These are phyloP conservation scores for Cladorhizidae sp. DNA, from an alignment of 37 sponge, comb jelly and placozoan species.

Conservation along the genomic window DNA sequence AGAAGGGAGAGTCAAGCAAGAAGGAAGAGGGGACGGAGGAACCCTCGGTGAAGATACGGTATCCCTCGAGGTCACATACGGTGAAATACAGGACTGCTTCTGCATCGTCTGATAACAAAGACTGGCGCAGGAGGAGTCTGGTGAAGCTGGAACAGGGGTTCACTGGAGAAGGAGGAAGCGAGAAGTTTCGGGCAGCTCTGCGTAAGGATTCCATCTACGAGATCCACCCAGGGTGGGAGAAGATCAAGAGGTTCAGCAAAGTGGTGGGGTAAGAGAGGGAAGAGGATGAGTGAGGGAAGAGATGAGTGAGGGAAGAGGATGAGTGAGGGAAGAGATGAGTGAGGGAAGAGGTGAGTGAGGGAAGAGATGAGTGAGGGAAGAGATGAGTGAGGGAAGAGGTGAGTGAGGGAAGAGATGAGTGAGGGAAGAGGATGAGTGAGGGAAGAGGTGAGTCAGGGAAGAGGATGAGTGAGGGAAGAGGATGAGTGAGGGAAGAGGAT, in stretches of 20 bases:
- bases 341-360: too few relatives aligned
- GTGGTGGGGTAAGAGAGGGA: conserved; percentile 72
- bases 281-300: too few relatives aligned
- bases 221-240: conserved; percentile 86
- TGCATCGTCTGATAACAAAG: not conserved
- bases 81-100: not conserved
- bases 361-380: too few relatives aligned
- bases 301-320: too few relatives aligned
- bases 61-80: not conserved
- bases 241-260: conserved; percentile 37
- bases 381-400: too few relatives aligned
- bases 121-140: conserved; percentile 40
- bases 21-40: conserved; percentile 15
- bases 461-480: too few relatives aligned
- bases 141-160: conserved; percentile 26
- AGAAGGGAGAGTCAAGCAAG: too few relatives aligned
- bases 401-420: too few relatives aligned
- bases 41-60: not conserved
- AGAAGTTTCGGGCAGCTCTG: conserved; percentile 51
- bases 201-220: conserved; percentile 58
- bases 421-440: too few relatives aligned
- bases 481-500: too few relatives aligned
- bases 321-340: too few relatives aligned
- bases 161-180: conserved; percentile 59
- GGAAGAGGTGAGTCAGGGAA: too few relatives aligned